Evolutionary conservation across 2,888 invertebrate species (phyloP).

Genomic region (Tipula helvola): DNA sequence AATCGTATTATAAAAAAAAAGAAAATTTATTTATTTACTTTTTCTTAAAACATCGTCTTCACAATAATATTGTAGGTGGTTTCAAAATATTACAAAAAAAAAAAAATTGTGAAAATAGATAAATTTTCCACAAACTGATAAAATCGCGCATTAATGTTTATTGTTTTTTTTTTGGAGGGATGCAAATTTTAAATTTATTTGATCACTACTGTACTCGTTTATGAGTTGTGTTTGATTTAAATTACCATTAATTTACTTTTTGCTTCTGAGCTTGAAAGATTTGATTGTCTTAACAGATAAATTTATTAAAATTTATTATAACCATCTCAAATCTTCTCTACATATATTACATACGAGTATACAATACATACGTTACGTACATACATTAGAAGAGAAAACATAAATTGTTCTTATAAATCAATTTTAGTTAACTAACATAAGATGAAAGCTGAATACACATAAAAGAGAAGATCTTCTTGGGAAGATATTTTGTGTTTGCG

Average conservation of each 20-base stretch:
- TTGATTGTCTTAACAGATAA: neutral
- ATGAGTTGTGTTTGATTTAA: neutral
- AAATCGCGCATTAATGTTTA: neutral
- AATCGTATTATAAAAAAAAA: neutral
- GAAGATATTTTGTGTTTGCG: neutral
- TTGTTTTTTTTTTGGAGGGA: neutral
- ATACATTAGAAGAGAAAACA: neutral
- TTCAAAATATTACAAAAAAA: neutral
- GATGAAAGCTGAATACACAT: neutral
- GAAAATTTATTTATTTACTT: neutral
- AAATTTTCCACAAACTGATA: neutral
- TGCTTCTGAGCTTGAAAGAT: neutral
- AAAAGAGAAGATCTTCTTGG: neutral
- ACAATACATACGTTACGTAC: neutral
- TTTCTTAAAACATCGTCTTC: neutral
- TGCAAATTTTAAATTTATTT: neutral
- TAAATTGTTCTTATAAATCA: neutral
- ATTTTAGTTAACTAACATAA: neutral
- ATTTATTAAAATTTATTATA: neutral
- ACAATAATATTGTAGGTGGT: neutral
- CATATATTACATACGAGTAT: neutral
- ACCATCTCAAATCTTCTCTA: neutral
- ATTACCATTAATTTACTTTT: neutral
- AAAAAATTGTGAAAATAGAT: neutral
- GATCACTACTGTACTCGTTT: neutral